These are phyloP conservation scores for Bombyx mori DNA, from an alignment of 1,140 invertebrate species.

Conservation along the genomic window ASM3026992v2 NC_085120.1:406001-406500, in stretches of 20 bases:
- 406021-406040: too few species aligned
- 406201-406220: slow-evolving; percentile 1
- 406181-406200: slow-evolving; percentile 7
- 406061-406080: too few species aligned
- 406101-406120: not conserved
- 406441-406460: not conserved
- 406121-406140: slow-evolving; percentile 59
- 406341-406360: slow-evolving; percentile 4
- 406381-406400: not conserved
- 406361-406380: not conserved
- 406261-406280: slow-evolving; percentile 9
- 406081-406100: too few species aligned
- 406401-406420: slow-evolving; percentile 3
- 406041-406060: too few species aligned
- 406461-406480: slow-evolving; percentile 1
- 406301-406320: slow-evolving; percentile 10
- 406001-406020: too few species aligned
- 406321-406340: slow-evolving; percentile 8
- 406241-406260: slow-evolving; percentile 3
- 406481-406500: slow-evolving; percentile 4
- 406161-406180: slow-evolving; percentile 53
- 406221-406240: slow-evolving; percentile 3
- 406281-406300: slow-evolving; percentile 23
- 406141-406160: slow-evolving; percentile 66
- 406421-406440: slow-evolving; percentile 1